These are phyloP conservation scores for Neopelma chrysocephalum DNA, from an alignment of 2,797 vertebrate genomes.

Conservation along the genomic window DNA sequence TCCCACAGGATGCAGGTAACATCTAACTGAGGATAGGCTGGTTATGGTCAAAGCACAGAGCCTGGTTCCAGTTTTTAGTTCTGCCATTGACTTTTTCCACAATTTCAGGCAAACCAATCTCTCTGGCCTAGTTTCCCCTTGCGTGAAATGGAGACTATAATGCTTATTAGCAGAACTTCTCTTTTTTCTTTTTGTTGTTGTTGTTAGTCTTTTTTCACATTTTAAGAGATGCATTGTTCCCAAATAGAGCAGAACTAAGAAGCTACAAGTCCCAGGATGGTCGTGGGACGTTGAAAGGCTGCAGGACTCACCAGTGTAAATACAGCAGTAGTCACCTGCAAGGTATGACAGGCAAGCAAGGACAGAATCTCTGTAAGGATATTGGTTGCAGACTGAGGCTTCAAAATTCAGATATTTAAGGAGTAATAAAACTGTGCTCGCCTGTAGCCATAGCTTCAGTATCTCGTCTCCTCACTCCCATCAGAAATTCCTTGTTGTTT, in stretches of 20 bases:
- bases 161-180: background rate
- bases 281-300: background rate
- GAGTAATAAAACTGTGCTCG: background rate
- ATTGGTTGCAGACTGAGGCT: background rate
- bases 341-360: background rate
- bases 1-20: background rate
- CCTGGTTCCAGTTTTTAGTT: background rate
- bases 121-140: background rate
- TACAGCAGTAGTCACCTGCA: background rate
- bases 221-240: background rate
- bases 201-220: conserved; percentile 15
- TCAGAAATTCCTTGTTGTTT: background rate
- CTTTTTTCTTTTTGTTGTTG: background rate
- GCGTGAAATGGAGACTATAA: background rate
- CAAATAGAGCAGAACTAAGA: conserved; percentile 13
- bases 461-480: background rate
- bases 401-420: background rate
- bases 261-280: background rate
- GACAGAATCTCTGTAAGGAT: background rate
- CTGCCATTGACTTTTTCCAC: background rate
- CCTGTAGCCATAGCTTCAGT: background rate
- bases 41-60: background rate
- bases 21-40: background rate
- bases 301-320: background rate
- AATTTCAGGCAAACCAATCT: background rate